Base-by-base conservation (phyloP, 2,797 vertebrate species). In the Sebastes taczanowskii region DNA sequence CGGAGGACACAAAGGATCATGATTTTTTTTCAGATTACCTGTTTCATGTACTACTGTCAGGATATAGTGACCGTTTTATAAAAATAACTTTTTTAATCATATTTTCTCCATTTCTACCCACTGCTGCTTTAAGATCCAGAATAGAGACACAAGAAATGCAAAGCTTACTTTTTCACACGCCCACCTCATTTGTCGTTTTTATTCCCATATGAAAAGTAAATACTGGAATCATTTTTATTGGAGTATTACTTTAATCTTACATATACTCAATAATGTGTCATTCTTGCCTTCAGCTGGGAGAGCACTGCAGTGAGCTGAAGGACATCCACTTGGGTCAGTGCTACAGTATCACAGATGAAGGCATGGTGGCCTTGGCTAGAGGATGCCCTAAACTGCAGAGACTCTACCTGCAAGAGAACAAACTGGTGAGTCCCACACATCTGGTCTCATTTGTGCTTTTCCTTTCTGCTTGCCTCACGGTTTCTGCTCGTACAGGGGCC, bases 391-490 rank as follows among this genome's bases (percentile, higher is more conserved):
- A 98, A 91, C 94, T 99, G 68, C 97, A 98, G 91, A 97, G 96
- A 93, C 98, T 99, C 94, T 99, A 99, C 95, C 96, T 99, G 97
- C 99, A 99, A 91, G 99, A 99, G 91, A 99, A 99, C 96, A 99
- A 99, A 97, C 95, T 98, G 95, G 99, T 99, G 94, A 96, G 98
- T 97, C 91, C 67, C 58, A n/a, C 38, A 14, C 6, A 3, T 42
- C 11, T 62, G 23, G 4, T 71, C 5, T 58, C 5, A 9, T 60
- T 49, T 49, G 11, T 29, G 7, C 7, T 30, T 42, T 42, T 58
- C 49, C n/a, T 59, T 8, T 2, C 11, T 55, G 18, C 14, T 70
- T 70, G 11, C 34, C 6, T 78, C 3, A 1, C 23, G 20, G 35
- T 58, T 32, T 64, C 29, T 70, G 25, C 7, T 66, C 0, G 2